These are phyloP conservation scores for Cathartes aura DNA, from an alignment of 2,113 vertebrate species.

Conservation along the genomic window DNA sequence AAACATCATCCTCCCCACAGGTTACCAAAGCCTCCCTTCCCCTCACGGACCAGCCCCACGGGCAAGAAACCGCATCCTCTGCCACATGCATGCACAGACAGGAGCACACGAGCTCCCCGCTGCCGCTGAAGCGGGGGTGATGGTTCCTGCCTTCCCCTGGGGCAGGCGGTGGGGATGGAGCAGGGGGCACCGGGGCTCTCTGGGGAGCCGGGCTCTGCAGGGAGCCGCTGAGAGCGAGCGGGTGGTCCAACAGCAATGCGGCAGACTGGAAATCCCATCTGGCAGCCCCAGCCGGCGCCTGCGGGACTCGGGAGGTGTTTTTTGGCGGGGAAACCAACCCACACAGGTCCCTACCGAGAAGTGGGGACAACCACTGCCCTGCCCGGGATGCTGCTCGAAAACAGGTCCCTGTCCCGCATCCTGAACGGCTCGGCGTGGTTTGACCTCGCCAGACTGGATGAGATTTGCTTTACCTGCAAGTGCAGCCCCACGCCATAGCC, in stretches of 20 bases:
- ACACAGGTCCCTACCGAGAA: background rate
- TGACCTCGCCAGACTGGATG: background rate
- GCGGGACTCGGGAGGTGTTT: accelerated
- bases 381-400: background rate
- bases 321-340: accelerated
- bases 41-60: background rate
- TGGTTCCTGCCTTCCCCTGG: background rate
- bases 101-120: accelerated
- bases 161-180: background rate
- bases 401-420: background rate
- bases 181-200: too few relatives aligned
- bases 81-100: background rate
- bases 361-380: background rate
- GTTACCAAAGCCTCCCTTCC: background rate
- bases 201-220: background rate
- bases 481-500: accelerated
- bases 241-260: background rate
- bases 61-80: constrained; percentile 21
- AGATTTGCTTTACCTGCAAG: background rate
- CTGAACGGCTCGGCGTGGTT: accelerated
- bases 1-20: background rate
- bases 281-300: background rate
- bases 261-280: background rate
- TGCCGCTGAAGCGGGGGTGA: accelerated
- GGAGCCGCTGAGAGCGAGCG: background rate